These are phyloP conservation scores for Sinocyclocheilus rhinocerous DNA, from an alignment of 2,113 vertebrate genomes.

Conservation along the genomic window DNA sequence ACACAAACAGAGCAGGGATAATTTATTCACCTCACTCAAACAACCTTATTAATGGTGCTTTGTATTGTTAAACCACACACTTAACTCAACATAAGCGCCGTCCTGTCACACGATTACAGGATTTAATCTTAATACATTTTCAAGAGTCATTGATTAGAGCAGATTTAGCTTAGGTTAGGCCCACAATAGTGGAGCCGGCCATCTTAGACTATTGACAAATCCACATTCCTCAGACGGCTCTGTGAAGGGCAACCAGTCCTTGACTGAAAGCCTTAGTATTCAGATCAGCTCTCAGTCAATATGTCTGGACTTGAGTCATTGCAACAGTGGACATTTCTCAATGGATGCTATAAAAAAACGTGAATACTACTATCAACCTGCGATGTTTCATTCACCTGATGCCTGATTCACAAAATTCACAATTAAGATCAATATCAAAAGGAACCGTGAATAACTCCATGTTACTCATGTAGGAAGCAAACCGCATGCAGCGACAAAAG, in stretches of 20 bases:
- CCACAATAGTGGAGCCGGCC: not conserved
- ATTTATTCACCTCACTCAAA: slow-evolving; percentile 23
- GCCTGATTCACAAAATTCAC: not conserved
- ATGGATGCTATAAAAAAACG: not conserved
- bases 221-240: slow-evolving; percentile 21
- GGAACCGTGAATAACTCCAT: not conserved
- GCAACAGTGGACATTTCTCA: not conserved
- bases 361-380: not conserved
- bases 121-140: slow-evolving; percentile 11
- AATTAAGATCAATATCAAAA: not conserved
- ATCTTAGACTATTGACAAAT: slow-evolving; percentile 15
- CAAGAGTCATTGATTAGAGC: slow-evolving; percentile 25
- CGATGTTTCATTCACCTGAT: not conserved
- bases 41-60: not conserved
- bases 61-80: not conserved
- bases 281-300: slow-evolving; percentile 45
- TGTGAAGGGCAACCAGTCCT: slow-evolving; percentile 50
- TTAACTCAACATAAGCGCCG: not conserved
- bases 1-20: not conserved
- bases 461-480: not conserved
- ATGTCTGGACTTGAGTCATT: slow-evolving; percentile 39
- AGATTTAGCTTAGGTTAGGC: not conserved
- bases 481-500: slow-evolving; percentile 22
- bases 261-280: slow-evolving; percentile 43
- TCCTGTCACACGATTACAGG: not conserved